Percentiles rank a stretch among this genome's conserved stretches.
phyloP scores from a whole-genome alignment of 2,113 vertebrate genomes.

The Martes martes region DNA sequence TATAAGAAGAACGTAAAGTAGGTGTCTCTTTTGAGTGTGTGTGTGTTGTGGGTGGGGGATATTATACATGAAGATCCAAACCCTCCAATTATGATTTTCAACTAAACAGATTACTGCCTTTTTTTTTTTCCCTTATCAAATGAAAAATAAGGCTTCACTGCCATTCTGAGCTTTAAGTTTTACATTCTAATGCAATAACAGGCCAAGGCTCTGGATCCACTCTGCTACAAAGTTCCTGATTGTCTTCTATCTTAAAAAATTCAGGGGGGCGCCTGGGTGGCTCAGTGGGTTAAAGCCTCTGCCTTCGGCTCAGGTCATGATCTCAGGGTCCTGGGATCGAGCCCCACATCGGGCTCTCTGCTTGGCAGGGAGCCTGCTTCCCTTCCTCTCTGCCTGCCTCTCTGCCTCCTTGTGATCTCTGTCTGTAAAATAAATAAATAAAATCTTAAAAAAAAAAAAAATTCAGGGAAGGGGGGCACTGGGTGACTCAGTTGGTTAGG shows the following conservation, averaged over 20 bases:
- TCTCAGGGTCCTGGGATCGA: not conserved
- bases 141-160: not conserved
- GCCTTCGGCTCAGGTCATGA: not conserved
- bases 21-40: not conserved
- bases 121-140: not conserved
- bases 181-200: not conserved
- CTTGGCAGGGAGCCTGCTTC: not conserved
- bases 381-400: too few species aligned
- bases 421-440: too few species aligned
- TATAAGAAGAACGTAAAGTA: not conserved
- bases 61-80: not conserved
- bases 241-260: not conserved
- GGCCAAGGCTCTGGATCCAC: not conserved
- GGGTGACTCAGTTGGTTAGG: too few species aligned
- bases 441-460: not conserved
- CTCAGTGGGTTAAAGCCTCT: too few species aligned
- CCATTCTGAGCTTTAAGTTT: not conserved
- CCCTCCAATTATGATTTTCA: not conserved
- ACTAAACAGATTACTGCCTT: not conserved
- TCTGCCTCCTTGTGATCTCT: too few species aligned
- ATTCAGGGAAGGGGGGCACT: not conserved
- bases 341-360: too few species aligned
- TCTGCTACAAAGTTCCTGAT: not conserved
- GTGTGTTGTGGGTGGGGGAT: rapidly evolving
- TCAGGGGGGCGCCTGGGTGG: not conserved